These are phyloP conservation scores for Ivindomyrus marchei DNA, from an alignment of 2,113 vertebrate genomes.

Conservation along the genomic window DNA sequence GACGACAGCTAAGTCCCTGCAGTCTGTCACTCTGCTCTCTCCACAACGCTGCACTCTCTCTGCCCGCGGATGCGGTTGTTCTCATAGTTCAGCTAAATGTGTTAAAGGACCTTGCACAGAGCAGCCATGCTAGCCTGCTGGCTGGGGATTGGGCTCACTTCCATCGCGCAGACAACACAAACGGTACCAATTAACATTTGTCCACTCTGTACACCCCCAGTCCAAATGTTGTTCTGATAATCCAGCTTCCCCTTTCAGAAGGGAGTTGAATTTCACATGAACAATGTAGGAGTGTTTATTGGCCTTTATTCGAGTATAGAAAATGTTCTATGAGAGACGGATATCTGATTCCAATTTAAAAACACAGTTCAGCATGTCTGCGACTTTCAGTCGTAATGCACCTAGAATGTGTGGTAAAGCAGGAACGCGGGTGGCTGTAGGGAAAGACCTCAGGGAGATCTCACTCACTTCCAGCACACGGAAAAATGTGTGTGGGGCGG, in stretches of 20 bases:
- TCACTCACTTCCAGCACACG: slow-evolving; percentile 14
- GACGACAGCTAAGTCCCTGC: slow-evolving; percentile 41
- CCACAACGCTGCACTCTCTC: slow-evolving; percentile 36
- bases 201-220: background rate
- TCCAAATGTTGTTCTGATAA: background rate
- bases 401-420: slow-evolving; percentile 42
- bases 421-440: slow-evolving; percentile 53
- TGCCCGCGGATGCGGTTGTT: background rate
- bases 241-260: background rate
- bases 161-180: background rate
- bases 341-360: background rate
- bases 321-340: background rate
- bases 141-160: background rate
- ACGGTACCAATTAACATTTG: background rate
- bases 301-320: background rate
- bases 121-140: background rate
- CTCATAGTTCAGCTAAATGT: background rate
- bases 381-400: background rate
- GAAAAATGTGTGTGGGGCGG: background rate
- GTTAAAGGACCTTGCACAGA: background rate
- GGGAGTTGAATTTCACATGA: background rate
- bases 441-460: slow-evolving; percentile 41
- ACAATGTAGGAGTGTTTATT: background rate
- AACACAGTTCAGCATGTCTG: background rate
- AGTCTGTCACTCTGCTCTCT: slow-evolving; percentile 38